Percentiles rank a stretch among this genome's conserved stretches.
phyloP scores from a whole-genome alignment of 2,888 invertebrate genomes.

The Xestia sexstrigata region DNA sequence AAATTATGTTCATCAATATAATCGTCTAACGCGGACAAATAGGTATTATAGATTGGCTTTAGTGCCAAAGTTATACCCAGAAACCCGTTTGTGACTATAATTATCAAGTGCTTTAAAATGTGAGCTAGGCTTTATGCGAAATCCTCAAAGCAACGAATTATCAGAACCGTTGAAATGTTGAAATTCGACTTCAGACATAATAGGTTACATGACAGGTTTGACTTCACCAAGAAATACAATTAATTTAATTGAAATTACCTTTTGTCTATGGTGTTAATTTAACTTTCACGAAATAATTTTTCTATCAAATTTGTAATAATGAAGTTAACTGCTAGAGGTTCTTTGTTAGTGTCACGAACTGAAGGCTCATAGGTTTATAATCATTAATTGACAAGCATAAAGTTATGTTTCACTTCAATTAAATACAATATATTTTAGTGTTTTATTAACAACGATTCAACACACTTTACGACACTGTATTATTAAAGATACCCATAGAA shows the following conservation, averaged over 20 bases:
- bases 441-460: not conserved
- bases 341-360: conserved; percentile 1
- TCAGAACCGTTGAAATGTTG: conserved; percentile 1
- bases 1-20: not conserved
- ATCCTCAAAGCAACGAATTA: not conserved
- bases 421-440: not conserved
- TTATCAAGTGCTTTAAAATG: not conserved
- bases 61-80: too few species aligned
- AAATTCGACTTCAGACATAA: not conserved
- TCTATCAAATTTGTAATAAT: not conserved
- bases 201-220: not conserved
- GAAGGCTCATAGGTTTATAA: not conserved
- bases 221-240: not conserved
- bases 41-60: too few species aligned
- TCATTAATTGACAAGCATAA: not conserved
- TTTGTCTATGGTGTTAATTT: not conserved
- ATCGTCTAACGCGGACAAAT: not conserved
- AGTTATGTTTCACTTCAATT: not conserved
- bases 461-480: not conserved
- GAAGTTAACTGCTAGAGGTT: not conserved
- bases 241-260: not conserved
- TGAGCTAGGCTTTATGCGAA: not conserved
- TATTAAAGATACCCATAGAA: not conserved
- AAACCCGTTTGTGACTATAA: not conserved
- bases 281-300: not conserved